phyloP scores from a whole-genome alignment of 2,113 vertebrate genomes.

The Psophia crepitans region DNA sequence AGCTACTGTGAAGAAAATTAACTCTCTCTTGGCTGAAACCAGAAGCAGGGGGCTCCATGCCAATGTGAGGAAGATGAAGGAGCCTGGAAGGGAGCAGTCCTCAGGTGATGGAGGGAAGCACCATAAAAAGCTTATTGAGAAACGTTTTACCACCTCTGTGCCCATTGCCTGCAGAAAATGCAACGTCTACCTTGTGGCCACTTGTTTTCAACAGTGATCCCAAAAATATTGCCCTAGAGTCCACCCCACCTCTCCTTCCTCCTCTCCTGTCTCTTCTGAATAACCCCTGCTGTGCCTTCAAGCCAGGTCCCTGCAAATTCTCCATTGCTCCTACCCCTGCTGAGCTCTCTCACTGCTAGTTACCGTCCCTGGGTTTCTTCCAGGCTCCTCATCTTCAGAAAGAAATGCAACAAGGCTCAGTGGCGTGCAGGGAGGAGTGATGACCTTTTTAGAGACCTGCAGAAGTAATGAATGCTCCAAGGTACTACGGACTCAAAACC shows the following conservation, averaged over 20 bases:
- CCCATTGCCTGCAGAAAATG: not conserved
- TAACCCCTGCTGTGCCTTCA: accelerated
- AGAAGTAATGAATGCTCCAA: not conserved
- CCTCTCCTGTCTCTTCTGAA: not conserved
- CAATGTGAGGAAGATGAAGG: not conserved
- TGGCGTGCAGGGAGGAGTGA: not conserved
- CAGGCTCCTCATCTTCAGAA: not conserved
- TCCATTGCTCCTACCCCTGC: not conserved
- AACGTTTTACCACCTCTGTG: not conserved
- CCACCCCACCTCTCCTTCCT: not conserved
- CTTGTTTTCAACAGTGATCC: not conserved
- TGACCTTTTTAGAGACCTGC: not conserved
- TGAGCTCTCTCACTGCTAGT: not conserved
- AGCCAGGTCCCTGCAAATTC: not conserved
- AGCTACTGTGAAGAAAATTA: too few species aligned
- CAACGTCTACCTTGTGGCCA: not conserved
- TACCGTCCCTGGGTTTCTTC: not conserved
- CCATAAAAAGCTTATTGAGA: not conserved
- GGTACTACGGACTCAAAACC: accelerated
- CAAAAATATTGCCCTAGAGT: not conserved
- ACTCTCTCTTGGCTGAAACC: too few species aligned
- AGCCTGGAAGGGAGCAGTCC: not conserved
- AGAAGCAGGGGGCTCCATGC: not conserved
- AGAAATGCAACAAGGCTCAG: not conserved
- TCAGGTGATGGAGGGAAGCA: not conserved